Evolutionary conservation across 1,140 invertebrate species (phyloP), one percentile per base, ranked within the genome.

Genomic region (Sarcophaga bullata): DNA sequence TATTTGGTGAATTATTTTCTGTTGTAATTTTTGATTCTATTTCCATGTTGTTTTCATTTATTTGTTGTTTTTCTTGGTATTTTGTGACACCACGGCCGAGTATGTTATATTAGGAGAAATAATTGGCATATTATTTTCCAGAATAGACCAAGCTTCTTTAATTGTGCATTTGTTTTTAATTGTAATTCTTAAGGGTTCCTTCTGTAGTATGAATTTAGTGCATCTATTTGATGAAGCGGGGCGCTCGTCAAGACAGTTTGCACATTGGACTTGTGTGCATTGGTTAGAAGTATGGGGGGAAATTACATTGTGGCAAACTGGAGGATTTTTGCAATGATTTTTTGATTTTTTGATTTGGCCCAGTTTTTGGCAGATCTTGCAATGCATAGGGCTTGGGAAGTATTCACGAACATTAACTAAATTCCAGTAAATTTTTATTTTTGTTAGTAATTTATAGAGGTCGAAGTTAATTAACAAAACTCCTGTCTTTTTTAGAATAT

Each of bases 111-210:
- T 47, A 17, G 6, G 0, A 17, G 76, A 80, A 17, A 25, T 52
- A 52, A 49, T 54, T 17, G 47, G 17, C 9, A 11, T 80, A 7
- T 52, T 50, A 10, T 25, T 54, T 80, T 49, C 52, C 52, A 25
- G n/a, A 13, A 58, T 58, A 13, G 11, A 4, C 52, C 6, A 52
- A 49, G 76, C 48, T 52, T 80, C 76, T 8, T 49, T 48, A 47
- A 80, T 52, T 80, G 76, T 50, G 47, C 47, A 80, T 10, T 80
- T 80, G 13, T 54, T 80, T 78, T 19, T 49, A 10, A 49, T 80
- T 80, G 50, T 80, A 1, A 80, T 80, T 54, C 52, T 80, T 49
- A 80, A 54, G 8, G 52, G 17, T 25, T 80, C 48, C 25, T 80
- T 52, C 17, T 47, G 13, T 80, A 54, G 11, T 6, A 19, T n/a